Evolutionary conservation across 2,888 invertebrate genomes (phyloP), one percentile per base, ranked within the genome.

Genomic region (Sarcophaga rosellei): DNA sequence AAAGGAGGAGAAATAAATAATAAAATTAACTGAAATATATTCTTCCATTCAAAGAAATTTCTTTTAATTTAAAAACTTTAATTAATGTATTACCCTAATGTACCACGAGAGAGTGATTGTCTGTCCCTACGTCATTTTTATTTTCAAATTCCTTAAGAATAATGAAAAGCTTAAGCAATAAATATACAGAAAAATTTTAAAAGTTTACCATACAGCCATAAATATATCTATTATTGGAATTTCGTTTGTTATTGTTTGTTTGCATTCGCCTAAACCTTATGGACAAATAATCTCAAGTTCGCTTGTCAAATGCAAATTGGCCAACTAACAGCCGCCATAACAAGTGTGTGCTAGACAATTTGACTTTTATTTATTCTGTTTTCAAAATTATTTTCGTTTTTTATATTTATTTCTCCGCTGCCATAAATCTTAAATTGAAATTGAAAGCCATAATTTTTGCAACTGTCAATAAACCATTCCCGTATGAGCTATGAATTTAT

Each of bases 391-490:
- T 75, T 35, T 65, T 75, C 53, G 8, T 11, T 44, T 44, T 35
- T 65, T 35, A 2, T 65, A 17, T 10, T 66, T 17, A 57, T 17
- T 12, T 66, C 11, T 66, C 11, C 10, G 47, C 68, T 61, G 70
- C 78, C 70, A 78, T 78, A 78, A 78, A 78, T 78, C 70, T 78
- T 47, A 35, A 78, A 78, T 78, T 69, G 63, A 78, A 78, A 70
- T 70, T 78, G 78, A 78, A 78, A 78, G 78, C 78, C 70, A 78
- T 78, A 78, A 78, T 78, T 78, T 78, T 62, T 78, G 69, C 78
- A 78, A 70, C 78, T 78, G 78, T 78, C 78, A 78, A 78, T 78
- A 78, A 78, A 70, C 70, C 53, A 78, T 78, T 78, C 10, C 2
- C 35, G 2, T 35, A 8, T 10, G 35, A 35, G 35, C 35, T 10